Base-by-base conservation (phyloP, 1,140 invertebrate genomes). In the Dendrolimus kikuchii region DNA sequence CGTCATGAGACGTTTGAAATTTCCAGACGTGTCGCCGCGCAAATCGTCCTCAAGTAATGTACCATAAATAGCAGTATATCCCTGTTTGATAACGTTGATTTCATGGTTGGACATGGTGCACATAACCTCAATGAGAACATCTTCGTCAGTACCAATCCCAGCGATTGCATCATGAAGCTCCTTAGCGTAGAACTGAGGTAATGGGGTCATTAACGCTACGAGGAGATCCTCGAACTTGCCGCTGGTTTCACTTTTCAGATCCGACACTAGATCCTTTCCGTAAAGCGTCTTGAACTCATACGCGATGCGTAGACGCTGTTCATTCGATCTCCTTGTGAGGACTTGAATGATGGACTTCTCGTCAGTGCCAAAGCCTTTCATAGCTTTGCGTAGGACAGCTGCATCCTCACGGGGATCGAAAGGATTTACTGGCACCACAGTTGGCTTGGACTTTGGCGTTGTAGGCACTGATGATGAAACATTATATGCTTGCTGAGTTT, bases 201-300 rank as follows among this genome's bases (percentile, higher is more conserved):
- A 89, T 0, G 95, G 94, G 53, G 92, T 95, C 92, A 99, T 95
- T 63, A 99, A 87, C 0, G 95, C 95, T 39, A 98, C 86, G 5
- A 98, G 77, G 0, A 96, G 81, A 62, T 96, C 92, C 81, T 98
- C 95, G 73, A 98, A 97, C 68, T 96, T 95, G 38, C 97, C 97
- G 68, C 92, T 93, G 5, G 96, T 89, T 83, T 99, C 97, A 55
- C 94, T 95, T 74, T 97, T 96, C 58, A 99, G 87, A 64, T 98
- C 95, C 57, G 93, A 93, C 39, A 96, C 91, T 49, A 99, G 87
- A 83, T 98, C 96, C 93, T 95, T 95, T 78, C 95, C 95, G 86
- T 93, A 96, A 54, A 94, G 87, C 42, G 92, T 93, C 82, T 96
- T 96, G 88, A 95, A 97, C 44, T 91, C 89, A 5, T 90, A 88